Evolutionary conservation across 2,888 invertebrate genomes (phyloP), one percentile per base, ranked within the genome.

Genomic region (Drosophila monieri): DNA sequence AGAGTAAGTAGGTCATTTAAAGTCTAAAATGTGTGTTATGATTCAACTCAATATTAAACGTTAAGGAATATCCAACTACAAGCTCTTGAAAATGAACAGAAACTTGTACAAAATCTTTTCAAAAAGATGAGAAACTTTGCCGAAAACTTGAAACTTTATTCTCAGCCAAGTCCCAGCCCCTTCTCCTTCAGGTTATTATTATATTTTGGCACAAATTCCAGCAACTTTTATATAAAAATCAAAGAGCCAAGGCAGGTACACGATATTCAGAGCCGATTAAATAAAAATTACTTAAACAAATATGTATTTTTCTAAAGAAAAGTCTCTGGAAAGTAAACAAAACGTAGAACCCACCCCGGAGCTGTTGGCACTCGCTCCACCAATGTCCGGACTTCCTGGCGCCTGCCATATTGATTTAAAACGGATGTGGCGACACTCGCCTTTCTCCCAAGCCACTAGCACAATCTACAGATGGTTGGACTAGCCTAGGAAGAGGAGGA

Each of bases 361-460:
- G 58, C 35, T 25, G 59, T 15, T 46, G 46, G 6, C 65, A 23
- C 52, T 65, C 52, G 25, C 37, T 43, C 56, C 68, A 56, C 43
- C 25, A 14, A 21, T 0, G 43, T 37, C 21, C 72, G 64, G 73
- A 70, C 70, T 15, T 56, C 35, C n/a, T 25, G 70, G 53, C 70
- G 72, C 65, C 70, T 43, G 8, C 10, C 6, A 14, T 70, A 72
- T 72, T 73, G 71, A 72, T 72, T 48, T 53, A 21, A 53, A 59
- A 8, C 12, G 47, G 46, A 41, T 57, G 15, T 5, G 30, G 48
- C 43, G 49, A 56, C 41, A 25, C 9, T 48, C 21, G 44, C 23
- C 23, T 3, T n/a, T 37, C 55, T 15, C n/a, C 2, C 39, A 5
- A 4, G 21, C 9, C 23, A 35, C 58, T 18, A 39, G 49, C 37